These are phyloP conservation scores for Ptychochromis oligacanthus DNA, from an alignment of 2,113 vertebrate genomes.

Conservation along the genomic window DNA sequence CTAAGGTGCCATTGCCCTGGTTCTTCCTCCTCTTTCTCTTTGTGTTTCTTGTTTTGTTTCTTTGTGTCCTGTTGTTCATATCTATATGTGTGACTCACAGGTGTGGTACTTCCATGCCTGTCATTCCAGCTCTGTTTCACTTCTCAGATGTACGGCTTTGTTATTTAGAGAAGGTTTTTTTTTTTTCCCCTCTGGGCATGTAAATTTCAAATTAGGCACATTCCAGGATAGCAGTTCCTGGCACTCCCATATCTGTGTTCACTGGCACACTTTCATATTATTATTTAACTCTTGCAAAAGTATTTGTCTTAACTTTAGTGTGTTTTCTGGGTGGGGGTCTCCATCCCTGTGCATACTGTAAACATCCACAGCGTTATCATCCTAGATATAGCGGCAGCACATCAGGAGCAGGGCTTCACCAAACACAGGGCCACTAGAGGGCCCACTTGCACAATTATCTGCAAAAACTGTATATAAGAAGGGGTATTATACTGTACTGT, in stretches of 20 bases:
- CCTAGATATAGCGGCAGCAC: background rate
- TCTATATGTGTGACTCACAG: background rate
- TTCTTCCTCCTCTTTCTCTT: background rate
- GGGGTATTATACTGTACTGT: background rate
- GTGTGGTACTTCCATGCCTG: background rate
- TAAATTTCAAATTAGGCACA: background rate
- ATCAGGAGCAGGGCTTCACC: background rate
- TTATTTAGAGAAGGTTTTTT: background rate
- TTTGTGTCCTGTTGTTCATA: too few species aligned
- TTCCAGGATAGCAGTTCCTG: background rate
- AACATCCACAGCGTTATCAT: background rate
- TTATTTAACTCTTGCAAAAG: background rate
- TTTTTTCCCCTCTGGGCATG: background rate
- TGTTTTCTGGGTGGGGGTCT: background rate
- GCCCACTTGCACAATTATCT: background rate
- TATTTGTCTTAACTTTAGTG: background rate
- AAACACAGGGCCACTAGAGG: constrained; percentile 28
- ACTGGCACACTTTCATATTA: background rate
- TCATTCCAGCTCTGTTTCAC: background rate
- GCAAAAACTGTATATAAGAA: background rate
- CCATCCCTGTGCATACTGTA: background rate
- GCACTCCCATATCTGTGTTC: background rate
- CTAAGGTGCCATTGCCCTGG: too few species aligned
- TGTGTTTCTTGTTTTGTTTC: background rate
- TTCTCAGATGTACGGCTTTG: background rate